phyloP scores from a whole-genome alignment of 2,888 invertebrate genomes.

The Xestia sexstrigata region DNA sequence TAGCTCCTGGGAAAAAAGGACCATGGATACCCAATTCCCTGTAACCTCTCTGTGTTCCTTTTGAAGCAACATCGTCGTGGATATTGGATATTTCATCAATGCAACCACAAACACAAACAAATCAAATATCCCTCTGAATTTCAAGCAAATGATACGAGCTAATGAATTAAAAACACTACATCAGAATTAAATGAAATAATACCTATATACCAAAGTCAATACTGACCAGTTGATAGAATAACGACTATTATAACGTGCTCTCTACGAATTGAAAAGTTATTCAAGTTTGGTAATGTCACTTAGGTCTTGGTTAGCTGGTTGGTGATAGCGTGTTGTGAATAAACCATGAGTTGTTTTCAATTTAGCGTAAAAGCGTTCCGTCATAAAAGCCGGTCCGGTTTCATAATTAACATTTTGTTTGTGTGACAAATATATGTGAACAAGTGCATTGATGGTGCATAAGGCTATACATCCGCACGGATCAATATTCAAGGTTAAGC shows the following conservation, averaged over 20 bases:
- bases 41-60: slow-evolving; percentile 22
- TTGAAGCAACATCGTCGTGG: slow-evolving; percentile 20
- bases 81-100: slow-evolving; percentile 56
- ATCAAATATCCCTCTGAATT: slow-evolving; percentile 35
- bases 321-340: slow-evolving; percentile 83
- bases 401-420: slow-evolving; percentile 86
- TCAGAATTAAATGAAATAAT: slow-evolving; percentile 72
- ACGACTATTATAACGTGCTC: slow-evolving; percentile 72
- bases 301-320: slow-evolving; percentile 78
- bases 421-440: slow-evolving; percentile 72
- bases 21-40: slow-evolving; percentile 25
- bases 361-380: slow-evolving; percentile 89
- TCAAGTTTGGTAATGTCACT: slow-evolving; percentile 72
- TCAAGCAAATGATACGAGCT: slow-evolving; percentile 56
- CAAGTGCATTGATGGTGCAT: slow-evolving; percentile 66
- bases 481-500: too few relatives aligned
- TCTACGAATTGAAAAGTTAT: slow-evolving; percentile 63
- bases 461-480: neutral
- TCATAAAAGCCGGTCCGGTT: slow-evolving; percentile 84
- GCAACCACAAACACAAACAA: slow-evolving; percentile 30
- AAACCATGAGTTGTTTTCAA: slow-evolving; percentile 90
- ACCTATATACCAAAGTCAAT: slow-evolving; percentile 70
- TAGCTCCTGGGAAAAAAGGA: slow-evolving; percentile 10
- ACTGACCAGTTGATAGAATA: slow-evolving; percentile 69
- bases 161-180: slow-evolving; percentile 79